Evolutionary conservation across 2,888 invertebrate species (phyloP).

Genomic region (Dermolepida albohirtum): DNA sequence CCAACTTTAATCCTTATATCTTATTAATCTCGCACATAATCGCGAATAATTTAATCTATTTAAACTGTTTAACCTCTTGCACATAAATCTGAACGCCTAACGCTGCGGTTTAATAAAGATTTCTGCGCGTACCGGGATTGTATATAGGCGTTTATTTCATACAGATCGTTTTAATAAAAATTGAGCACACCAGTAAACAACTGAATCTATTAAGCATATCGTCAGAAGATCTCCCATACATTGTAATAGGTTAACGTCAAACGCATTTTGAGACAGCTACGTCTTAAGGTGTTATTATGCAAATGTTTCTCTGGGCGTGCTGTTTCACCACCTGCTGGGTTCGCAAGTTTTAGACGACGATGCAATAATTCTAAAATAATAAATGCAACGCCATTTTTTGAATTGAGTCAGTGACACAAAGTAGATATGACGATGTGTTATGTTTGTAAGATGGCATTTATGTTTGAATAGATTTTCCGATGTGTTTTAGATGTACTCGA

Average conservation of each 20-base stretch:
- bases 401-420: not conserved
- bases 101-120: conserved; percentile 1
- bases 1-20: too few relatives aligned
- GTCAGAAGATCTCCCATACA: not conserved
- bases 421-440: conserved; percentile 12
- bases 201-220: conserved; percentile 34
- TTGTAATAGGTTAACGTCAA: too few relatives aligned
- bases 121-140: conserved; percentile 5
- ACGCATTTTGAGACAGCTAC: conserved; percentile 21
- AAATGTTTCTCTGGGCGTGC: conserved; percentile 14
- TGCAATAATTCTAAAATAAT: conserved; percentile 12
- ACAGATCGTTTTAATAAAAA: conserved; percentile 26
- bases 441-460: not conserved
- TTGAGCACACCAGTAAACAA: conserved; percentile 27
- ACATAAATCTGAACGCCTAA: too few relatives aligned
- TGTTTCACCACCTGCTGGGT: conserved; percentile 26
- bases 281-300: conserved; percentile 27
- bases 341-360: conserved; percentile 2
- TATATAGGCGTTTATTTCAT: not conserved
- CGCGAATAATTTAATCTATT: too few relatives aligned
- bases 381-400: conserved; percentile 11
- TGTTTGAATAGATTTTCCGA: not conserved
- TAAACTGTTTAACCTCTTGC: too few relatives aligned
- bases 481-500: not conserved
- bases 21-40: too few relatives aligned